phyloP scores from a whole-genome alignment of 1,140 invertebrate genomes.

The Tigriopus japonicus region DNA sequence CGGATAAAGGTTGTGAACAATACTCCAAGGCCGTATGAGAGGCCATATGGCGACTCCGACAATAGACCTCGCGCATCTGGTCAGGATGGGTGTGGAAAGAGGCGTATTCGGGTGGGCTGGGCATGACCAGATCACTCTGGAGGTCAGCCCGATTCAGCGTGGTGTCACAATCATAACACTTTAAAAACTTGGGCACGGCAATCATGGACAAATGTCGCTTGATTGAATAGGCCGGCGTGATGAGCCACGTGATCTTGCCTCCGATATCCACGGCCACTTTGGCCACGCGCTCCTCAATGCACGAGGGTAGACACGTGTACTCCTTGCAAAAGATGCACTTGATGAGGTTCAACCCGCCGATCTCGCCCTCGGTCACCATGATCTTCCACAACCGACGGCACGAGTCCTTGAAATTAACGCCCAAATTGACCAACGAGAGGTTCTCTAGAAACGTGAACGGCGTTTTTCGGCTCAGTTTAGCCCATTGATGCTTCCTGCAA shows the following conservation, averaged over 20 bases:
- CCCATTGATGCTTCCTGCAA: neutral
- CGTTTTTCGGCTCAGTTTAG: neutral
- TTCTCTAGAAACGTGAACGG: neutral
- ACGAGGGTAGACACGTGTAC: conserved; percentile 30
- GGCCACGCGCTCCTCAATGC: conserved; percentile 27
- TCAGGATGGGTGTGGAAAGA: too few species aligned
- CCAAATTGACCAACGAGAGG: neutral
- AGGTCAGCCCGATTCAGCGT: conserved; percentile 27
- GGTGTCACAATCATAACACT: conserved; percentile 19
- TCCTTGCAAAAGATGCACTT: conserved; percentile 28
- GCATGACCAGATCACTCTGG: neutral
- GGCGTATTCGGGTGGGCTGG: neutral
- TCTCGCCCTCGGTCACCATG: conserved; percentile 1
- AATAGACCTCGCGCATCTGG: neutral
- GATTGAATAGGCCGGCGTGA: conserved; percentile 26
- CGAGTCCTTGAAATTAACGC: conserved; percentile 13
- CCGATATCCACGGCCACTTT: conserved; percentile 32
- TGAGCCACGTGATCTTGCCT: conserved; percentile 31
- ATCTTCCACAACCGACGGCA: conserved; percentile 10
- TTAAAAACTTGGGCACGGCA: conserved; percentile 25
- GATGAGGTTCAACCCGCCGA: neutral
- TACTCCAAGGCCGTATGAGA: conserved; percentile 16
- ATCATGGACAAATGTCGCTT: conserved; percentile 29
- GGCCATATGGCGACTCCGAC: conserved; percentile 23
- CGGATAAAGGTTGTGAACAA: neutral